Evolutionary conservation across 2,113 vertebrate genomes (phyloP).

Genomic region (Pelecanus crispus): DNA sequence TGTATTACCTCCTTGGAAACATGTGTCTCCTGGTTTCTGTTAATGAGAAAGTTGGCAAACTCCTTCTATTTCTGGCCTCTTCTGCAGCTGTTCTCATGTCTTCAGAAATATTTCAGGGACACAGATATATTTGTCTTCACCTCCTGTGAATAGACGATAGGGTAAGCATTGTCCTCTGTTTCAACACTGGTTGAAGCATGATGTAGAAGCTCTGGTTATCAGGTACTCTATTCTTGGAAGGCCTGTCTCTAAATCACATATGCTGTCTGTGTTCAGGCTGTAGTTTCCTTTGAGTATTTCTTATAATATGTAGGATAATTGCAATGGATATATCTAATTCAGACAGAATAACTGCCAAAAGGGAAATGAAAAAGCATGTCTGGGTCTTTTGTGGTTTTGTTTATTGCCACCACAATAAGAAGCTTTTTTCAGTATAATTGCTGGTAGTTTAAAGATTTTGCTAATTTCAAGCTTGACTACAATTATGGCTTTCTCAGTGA

Average conservation of each 20-base stretch:
- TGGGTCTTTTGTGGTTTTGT: background rate
- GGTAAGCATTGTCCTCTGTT: background rate
- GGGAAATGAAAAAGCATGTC: background rate
- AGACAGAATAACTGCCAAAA: background rate
- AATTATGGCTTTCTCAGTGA: background rate
- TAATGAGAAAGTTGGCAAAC: background rate
- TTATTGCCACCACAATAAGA: background rate
- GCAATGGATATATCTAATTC: background rate
- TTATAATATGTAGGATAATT: background rate
- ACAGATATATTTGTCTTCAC: background rate
- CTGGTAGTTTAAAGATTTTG: background rate
- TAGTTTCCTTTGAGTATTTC: background rate
- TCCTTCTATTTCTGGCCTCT: background rate
- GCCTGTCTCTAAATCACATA: background rate
- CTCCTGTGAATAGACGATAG: background rate
- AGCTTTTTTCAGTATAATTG: background rate
- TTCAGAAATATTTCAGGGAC: background rate
- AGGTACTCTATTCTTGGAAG: background rate
- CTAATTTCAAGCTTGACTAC: background rate
- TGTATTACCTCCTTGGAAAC: background rate
- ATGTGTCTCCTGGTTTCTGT: background rate
- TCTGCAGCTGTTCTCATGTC: background rate
- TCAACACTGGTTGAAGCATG: background rate
- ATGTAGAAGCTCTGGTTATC: background rate
- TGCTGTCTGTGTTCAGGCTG: background rate